Base-by-base conservation (phyloP, 2,113 vertebrate genomes). In the Clinocottus analis region DNA sequence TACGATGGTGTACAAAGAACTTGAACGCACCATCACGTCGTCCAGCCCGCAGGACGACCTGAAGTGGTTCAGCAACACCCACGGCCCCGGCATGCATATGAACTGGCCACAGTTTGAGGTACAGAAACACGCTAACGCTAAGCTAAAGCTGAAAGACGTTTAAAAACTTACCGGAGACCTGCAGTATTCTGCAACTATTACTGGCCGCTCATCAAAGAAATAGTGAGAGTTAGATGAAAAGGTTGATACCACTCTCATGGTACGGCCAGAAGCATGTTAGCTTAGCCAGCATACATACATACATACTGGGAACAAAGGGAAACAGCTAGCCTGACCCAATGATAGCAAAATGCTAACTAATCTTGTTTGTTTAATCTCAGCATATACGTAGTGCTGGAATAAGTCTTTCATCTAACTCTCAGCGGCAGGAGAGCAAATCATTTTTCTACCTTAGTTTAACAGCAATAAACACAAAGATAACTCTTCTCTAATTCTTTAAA, bases 71-170 rank as follows among this genome's bases (percentile, higher is more conserved):
- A 96, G 93, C 83, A 95, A 89, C 90, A 92, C 75, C 85, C 95
- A 96, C 0, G 98, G 98, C 35, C 97, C 97, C 0, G 97, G 95
- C 67, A 99, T 99, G 98, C 95, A 95, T 86, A 99, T 98, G 97
- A 99, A 97, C 90, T 98, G 98, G 98, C 98, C 97, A 31, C 96
- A 97, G 93, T 97, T 99, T 55, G 97, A 99, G 97, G 98, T 99
- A 91, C 33, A 58, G 45, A 45, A 21, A 23, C 12, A 23, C n/a
- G n/a, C n/a, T n/a, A n/a, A n/a, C n/a, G n/a, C n/a, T n/a, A n/a
- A n/a, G n/a, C n/a, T n/a, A n/a, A n/a, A n/a, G n/a, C n/a, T n/a
- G n/a, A n/a, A n/a, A n/a, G n/a, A n/a, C n/a, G n/a, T n/a, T n/a
- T n/a, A n/a, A n/a, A n/a, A n/a, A n/a, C n/a, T n/a, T n/a, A n/a